A percentile compares a stretch with the other conserved stretches of the same genome.
Conservation (phyloP, 2,113 vertebrate species). For the Heterocephalus glaber region DNA sequence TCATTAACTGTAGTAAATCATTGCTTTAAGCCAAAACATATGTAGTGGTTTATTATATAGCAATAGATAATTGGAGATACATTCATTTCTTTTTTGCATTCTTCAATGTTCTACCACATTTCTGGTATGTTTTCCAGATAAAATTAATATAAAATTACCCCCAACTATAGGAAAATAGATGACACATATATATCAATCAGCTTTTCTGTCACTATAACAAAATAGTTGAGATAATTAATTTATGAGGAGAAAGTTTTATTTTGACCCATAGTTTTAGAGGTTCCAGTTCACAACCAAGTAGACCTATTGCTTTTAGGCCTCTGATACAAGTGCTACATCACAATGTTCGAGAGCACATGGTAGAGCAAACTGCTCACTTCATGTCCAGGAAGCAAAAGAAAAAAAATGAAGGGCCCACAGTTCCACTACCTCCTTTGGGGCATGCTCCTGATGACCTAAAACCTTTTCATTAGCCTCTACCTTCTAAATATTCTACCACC, state of each 20-base stretch:
- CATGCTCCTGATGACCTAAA: neutral
- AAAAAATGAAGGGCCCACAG: no score
- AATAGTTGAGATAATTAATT: neutral
- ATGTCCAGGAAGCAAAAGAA: neutral
- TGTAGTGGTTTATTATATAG: conserved; percentile 30
- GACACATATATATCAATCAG: neutral
- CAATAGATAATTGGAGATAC: neutral
- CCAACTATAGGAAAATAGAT: conserved; percentile 28
- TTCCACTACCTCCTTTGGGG: neutral
- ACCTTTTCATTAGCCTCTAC: neutral
- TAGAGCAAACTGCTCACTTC: neutral
- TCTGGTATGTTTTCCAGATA: neutral
- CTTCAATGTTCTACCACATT: conserved; percentile 9
- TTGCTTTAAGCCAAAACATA: neutral
- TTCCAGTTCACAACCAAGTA: neutral
- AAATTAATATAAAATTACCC: conserved; percentile 50
- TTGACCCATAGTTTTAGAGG: neutral
- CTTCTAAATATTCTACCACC: neutral
- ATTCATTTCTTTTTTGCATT: conserved; percentile 32
- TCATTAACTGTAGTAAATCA: conserved; percentile 7
- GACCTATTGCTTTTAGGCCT: neutral
- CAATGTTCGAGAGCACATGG: neutral
- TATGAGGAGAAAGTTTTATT: neutral
- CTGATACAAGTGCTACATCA: neutral
- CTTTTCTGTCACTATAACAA: neutral